Base-by-base conservation (phyloP, 1,140 invertebrate species). In the Helicoverpa zea region DNA sequence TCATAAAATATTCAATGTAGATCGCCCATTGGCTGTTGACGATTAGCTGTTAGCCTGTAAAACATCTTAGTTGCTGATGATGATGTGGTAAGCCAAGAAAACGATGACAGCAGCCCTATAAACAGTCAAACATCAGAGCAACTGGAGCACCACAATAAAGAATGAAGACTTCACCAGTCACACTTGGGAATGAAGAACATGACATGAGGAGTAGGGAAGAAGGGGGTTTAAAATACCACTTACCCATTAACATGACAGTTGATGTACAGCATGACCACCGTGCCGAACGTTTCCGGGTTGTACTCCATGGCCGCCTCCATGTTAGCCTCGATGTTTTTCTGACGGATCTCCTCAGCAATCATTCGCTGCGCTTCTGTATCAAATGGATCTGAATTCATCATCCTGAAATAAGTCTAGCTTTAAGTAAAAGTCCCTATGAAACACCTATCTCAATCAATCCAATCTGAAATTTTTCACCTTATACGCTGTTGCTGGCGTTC, bases 241-340 rank as follows among this genome's bases (percentile, higher is more conserved):
- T 84, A 95, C 82, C 98, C 99, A 95, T 99, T 99, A 0, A 99
- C 98, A 95, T 97, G 97, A 90, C 98, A 99, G 91, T 99, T 98
- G 75, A 99, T 99, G 89, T 99, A 99, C 54, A 99, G 96, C 99
- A 99, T 99, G 13, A 98, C 97, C 59, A 99, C 99, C 16, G 98
- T 98, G 64, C 98, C 99, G 95, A 99, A 99, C 18, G 98, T 99
- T 94, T 99, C 99, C 0, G 99, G 99, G 95, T 99, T 99, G 91
- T 98, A 99, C 91, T 99, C 99, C 97, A 99, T 99, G 0, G 99
- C 99, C 1, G 98, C 98, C 90, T 99, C 98, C 99, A 99, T 99
- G 91, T 99, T 99, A 0, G 98, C 98, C 95, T 99, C 98, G 80
- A 99, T 99, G 94, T 99, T 99, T 91, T 99, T 98, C 88, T 98